Conservation (phyloP, 2,113 vertebrate genomes). For the Illadopsis cleaveri region DNA sequence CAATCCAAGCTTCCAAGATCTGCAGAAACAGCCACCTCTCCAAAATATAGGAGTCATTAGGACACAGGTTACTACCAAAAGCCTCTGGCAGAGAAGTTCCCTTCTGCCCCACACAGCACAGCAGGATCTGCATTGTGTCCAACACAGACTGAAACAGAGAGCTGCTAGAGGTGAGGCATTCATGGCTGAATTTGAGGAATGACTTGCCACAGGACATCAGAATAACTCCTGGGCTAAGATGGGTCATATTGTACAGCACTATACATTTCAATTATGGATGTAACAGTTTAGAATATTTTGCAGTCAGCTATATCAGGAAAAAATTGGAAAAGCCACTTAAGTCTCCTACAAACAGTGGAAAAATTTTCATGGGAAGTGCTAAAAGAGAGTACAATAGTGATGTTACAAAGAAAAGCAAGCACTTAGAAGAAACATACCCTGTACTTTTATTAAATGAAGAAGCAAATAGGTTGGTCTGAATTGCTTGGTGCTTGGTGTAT, state of each 20-base stretch:
- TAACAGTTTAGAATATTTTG: not conserved
- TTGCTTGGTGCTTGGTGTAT: not conserved
- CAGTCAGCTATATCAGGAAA: not conserved
- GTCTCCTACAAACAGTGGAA: not conserved
- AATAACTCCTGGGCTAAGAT: not conserved
- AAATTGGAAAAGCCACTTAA: not conserved
- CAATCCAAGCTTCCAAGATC: not conserved
- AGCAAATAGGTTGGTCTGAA: not conserved
- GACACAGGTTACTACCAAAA: not conserved
- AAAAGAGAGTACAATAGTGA: not conserved
- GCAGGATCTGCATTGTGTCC: not conserved
- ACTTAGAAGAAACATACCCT: not conserved
- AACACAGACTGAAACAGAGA: not conserved
- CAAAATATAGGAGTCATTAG: accelerated
- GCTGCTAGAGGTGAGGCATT: not conserved
- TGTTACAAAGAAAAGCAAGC: not conserved
- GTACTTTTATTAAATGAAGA: not conserved
- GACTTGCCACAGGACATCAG: not conserved
- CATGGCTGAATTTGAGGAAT: not conserved
- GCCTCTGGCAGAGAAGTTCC: not conserved
- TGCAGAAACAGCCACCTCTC: not conserved
- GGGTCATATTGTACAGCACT: not conserved
- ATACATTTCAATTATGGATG: not conserved
- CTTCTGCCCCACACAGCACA: accelerated
- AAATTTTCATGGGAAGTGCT: not conserved